Evolutionary conservation across 2,888 invertebrate genomes (phyloP).

Genomic region (Sericinus montela): DNA sequence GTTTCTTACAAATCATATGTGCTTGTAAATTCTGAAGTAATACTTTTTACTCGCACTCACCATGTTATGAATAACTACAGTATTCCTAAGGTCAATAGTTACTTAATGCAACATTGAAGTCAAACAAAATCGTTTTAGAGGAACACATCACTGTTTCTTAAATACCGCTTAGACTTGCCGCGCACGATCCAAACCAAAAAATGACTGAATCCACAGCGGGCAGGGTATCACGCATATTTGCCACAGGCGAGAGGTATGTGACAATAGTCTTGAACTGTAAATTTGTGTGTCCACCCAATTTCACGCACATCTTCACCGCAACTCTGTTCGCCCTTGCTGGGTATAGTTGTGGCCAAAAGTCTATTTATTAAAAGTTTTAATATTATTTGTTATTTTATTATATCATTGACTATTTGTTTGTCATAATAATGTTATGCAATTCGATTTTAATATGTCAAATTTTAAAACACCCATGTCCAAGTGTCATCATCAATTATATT

Average conservation of each 20-base stretch:
- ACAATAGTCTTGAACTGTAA: conserved; percentile 14
- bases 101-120: conserved; percentile 1
- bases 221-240: conserved; percentile 17
- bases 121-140: conserved; percentile 9
- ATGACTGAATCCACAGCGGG: conserved; percentile 14
- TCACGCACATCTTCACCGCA: conserved; percentile 18
- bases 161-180: conserved; percentile 20
- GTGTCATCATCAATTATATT: no score
- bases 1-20: no score
- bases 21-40: no score
- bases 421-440: no score
- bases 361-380: conserved; percentile 8
- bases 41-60: no score
- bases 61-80: no score
- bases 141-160: conserved; percentile 8
- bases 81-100: not conserved
- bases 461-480: no score
- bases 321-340: conserved; percentile 5
- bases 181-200: conserved; percentile 17
- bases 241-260: conserved; percentile 18
- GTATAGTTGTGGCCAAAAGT: conserved; percentile 19
- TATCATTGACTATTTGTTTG: no score
- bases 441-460: no score
- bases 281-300: conserved; percentile 15
- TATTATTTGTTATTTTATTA: no score